These are phyloP conservation scores for Diadophis punctatus DNA, from an alignment of 2,113 vertebrate species.

Conservation along the genomic window DNA sequence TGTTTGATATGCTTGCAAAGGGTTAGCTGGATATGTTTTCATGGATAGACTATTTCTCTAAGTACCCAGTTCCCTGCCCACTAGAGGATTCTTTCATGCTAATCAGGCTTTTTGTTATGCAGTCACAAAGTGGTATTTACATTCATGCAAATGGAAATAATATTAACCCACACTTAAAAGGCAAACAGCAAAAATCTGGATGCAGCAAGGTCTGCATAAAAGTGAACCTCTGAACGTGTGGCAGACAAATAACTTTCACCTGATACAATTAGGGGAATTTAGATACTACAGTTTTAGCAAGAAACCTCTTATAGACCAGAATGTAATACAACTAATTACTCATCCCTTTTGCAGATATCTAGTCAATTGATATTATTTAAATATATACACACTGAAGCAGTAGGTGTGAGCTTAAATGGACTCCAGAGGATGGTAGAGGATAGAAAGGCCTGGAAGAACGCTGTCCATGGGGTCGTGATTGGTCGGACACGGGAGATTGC, in stretches of 20 bases:
- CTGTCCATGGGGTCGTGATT: too few relatives aligned
- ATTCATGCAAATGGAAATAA: slow-evolving; percentile 20
- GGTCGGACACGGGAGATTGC: too few relatives aligned
- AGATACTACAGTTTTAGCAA: neutral
- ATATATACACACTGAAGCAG: neutral
- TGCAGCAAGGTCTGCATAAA: neutral
- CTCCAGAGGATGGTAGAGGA: too few relatives aligned
- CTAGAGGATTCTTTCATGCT: slow-evolving; percentile 9
- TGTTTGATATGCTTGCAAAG: slow-evolving; percentile 16
- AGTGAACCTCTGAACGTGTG: neutral
- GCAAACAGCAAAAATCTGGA: neutral
- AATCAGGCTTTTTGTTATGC: slow-evolving; percentile 26
- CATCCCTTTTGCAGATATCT: neutral
- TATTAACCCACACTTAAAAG: slow-evolving; percentile 12
- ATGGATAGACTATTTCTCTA: slow-evolving; percentile 20
- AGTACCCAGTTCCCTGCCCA: slow-evolving; percentile 5
- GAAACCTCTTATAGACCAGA: neutral
- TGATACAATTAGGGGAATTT: neutral
- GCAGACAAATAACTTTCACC: neutral
- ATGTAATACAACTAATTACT: neutral
- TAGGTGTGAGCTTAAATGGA: too few relatives aligned
- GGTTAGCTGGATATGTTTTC: slow-evolving; percentile 14
- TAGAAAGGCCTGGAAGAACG: too few relatives aligned
- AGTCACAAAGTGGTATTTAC: slow-evolving; percentile 27
- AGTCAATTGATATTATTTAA: neutral